A percentile compares a stretch with the other conserved stretches of the same genome.
phyloP scores from a whole-genome alignment of 1,140 invertebrate genomes.

The Zelostemma sp. region DNA sequence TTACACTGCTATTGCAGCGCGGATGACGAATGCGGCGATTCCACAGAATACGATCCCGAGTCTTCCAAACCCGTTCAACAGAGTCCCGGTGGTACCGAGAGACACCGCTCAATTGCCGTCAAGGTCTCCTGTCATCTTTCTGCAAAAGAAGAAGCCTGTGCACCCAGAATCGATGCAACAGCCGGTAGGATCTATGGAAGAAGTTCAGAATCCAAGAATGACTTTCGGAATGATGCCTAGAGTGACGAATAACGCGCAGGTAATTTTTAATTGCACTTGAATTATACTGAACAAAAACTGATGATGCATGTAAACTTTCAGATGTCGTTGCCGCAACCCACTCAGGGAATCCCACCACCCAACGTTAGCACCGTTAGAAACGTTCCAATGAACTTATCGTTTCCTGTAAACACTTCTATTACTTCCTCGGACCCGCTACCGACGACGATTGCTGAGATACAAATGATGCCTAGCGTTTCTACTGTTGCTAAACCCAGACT shows the following conservation, averaged over 20 bases:
- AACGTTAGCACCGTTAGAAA: not conserved
- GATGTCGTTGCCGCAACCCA: too few species aligned
- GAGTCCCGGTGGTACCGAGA: too few species aligned
- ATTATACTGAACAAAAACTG: not conserved
- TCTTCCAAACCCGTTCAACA: not conserved
- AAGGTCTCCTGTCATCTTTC: too few species aligned
- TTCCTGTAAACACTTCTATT: conserved; percentile 83
- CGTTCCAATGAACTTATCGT: conserved; percentile 59
- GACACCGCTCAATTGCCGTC: too few species aligned
- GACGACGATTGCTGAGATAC: conserved; percentile 68
- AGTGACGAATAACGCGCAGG: too few species aligned
- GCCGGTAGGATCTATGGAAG: conserved; percentile 22
- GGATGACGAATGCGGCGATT: not conserved
- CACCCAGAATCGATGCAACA: conserved; percentile 16
- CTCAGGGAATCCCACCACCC: conserved; percentile 6
- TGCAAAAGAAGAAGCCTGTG: too few species aligned
- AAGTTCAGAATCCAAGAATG: too few species aligned
- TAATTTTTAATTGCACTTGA: not conserved
- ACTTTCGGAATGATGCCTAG: too few species aligned
- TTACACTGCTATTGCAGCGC: conserved; percentile 36
- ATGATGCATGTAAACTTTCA: too few species aligned
- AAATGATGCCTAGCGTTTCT: conserved; percentile 78
- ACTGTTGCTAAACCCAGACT: conserved; percentile 80
- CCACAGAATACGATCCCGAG: conserved; percentile 10
- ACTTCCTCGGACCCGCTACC: conserved; percentile 83